Conservation (phyloP, 2,888 invertebrate species). For the Acanthoscelides obtectus region DNA sequence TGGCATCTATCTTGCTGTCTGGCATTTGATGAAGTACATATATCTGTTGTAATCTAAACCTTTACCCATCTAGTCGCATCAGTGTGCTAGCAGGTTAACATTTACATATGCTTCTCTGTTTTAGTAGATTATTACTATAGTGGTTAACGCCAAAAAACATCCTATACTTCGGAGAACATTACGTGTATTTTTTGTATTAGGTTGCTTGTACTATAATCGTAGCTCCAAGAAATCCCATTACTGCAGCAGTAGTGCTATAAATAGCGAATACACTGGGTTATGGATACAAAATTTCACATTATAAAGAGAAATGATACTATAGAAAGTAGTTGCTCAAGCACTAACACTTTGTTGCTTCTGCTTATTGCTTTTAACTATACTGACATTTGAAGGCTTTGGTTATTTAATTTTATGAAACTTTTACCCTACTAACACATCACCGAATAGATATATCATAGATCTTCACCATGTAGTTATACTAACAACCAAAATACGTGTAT, state of each 20-base stretch:
- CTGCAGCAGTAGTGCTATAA: not conserved
- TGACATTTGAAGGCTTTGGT: not conserved
- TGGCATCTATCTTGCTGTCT: too few relatives aligned
- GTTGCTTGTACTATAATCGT: not conserved
- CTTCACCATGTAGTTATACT: not conserved
- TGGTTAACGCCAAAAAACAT: too few relatives aligned
- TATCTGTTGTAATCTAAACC: too few relatives aligned
- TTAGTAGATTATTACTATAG: too few relatives aligned
- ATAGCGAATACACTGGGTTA: not conserved
- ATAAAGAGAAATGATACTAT: not conserved
- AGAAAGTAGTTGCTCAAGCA: not conserved
- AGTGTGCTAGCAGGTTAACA: too few relatives aligned
- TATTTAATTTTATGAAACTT: not conserved
- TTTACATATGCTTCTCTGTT: too few relatives aligned
- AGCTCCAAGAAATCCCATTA: not conserved
- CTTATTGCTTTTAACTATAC: not conserved
- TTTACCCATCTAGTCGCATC: too few relatives aligned
- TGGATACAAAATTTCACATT: not conserved
- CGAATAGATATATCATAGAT: not conserved
- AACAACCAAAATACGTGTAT: too few relatives aligned
- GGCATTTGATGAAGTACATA: too few relatives aligned
- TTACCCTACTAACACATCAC: not conserved
- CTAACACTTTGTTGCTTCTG: not conserved
- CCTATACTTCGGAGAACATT: too few relatives aligned
- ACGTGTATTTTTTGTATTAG: too few relatives aligned